These are phyloP conservation scores for Agelas oroides DNA, from an alignment of 37 sponge, comb jelly and placozoan species.

Conservation along the genomic window DNA sequence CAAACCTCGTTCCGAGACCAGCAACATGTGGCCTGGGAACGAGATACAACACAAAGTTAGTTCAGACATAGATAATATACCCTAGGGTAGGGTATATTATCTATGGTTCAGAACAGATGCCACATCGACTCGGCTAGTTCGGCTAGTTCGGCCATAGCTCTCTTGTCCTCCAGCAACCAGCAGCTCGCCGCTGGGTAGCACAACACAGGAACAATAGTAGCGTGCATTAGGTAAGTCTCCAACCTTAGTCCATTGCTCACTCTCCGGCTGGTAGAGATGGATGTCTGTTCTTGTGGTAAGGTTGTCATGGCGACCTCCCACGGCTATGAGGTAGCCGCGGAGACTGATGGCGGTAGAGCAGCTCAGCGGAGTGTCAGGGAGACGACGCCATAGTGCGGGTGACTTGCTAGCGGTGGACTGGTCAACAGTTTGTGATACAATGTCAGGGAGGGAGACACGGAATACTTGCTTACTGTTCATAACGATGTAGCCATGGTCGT, in stretches of 20 bases:
- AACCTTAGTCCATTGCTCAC: constrained; percentile 2
- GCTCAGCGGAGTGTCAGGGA: neutral
- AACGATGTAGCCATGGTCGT: too few species aligned
- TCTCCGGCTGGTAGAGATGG: constrained; percentile 16
- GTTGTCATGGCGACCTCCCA: neutral
- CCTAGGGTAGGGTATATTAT: too few species aligned
- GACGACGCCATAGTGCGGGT: neutral
- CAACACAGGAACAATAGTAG: neutral
- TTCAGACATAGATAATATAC: too few species aligned
- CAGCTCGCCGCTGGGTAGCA: neutral
- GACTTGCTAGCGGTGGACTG: neutral
- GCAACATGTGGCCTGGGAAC: too few species aligned
- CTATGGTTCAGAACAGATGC: too few species aligned
- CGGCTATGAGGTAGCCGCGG: neutral
- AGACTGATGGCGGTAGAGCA: constrained; percentile 8
- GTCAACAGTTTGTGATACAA: too few species aligned
- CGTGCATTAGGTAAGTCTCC: constrained; percentile 15
- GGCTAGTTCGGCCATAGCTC: too few species aligned
- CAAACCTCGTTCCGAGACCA: too few species aligned
- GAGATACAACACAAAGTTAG: too few species aligned
- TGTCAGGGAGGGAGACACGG: too few species aligned
- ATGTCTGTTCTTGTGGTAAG: neutral
- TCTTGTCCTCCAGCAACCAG: constrained; percentile 11
- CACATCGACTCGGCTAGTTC: too few species aligned
- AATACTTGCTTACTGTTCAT: too few species aligned